A percentile compares a stretch with the other conserved stretches of the same genome.
Conservation (phyloP, 2,113 vertebrate genomes). For the Malurus elegans region DNA sequence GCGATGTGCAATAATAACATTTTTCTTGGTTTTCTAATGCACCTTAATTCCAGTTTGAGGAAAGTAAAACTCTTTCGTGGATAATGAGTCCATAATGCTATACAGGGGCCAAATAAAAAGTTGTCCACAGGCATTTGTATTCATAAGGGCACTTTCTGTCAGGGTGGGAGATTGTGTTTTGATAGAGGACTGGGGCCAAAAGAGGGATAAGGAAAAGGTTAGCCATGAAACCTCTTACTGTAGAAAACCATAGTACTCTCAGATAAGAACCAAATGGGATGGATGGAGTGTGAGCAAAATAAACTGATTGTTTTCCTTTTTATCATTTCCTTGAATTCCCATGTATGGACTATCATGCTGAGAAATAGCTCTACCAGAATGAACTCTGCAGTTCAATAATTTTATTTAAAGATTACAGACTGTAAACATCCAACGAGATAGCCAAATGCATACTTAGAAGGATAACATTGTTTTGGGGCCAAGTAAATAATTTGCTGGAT, state of each 20-base stretch:
- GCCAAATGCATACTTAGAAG: not conserved
- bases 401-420: not conserved
- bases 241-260: not conserved
- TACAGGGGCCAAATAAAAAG: constrained; percentile 42
- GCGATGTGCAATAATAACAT: constrained; percentile 32
- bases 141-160: not conserved
- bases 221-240: constrained; percentile 9
- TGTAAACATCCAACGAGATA: not conserved
- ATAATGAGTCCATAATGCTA: constrained; percentile 25
- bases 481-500: not conserved
- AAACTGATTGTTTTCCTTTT: not conserved
- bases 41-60: constrained; percentile 46
- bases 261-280: not conserved
- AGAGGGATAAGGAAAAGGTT: constrained; percentile 2
- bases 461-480: not conserved
- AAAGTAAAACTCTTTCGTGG: constrained; percentile 9
- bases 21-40: constrained; percentile 46
- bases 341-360: not conserved
- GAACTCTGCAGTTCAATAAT: not conserved
- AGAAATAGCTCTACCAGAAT: not conserved
- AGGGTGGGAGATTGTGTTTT: not conserved
- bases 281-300: not conserved
- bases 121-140: constrained; percentile 28
- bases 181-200: not conserved
- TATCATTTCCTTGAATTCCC: not conserved